Evolutionary conservation across 92 coral and sea anemone genomes (phyloP), one percentile per base, ranked within the genome.

Genomic region (Anthopleura xanthogrammica): DNA sequence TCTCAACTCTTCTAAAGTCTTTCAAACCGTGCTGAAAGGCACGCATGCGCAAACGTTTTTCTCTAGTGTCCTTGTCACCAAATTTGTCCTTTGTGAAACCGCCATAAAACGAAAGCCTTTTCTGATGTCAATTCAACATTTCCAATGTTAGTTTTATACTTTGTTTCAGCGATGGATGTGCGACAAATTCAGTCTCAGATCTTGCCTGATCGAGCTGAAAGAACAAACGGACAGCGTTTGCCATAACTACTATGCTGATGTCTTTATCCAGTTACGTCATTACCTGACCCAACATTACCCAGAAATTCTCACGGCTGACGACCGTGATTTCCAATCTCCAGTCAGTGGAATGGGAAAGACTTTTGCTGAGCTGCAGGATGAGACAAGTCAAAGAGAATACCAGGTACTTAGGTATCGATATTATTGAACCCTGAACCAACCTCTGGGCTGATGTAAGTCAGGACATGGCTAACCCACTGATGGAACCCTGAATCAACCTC

Each of bases 191-290:
- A 88, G 85, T 64, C 78, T 93, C 48, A 85, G 86, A 16, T 64
- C 92, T 19, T 93, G 97, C 52, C 83, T 93, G 79, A 85, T 85
- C 22, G 97, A 93, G 54, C 60, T 93, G 54, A 90, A 85, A 57
- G 90, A 90, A 52, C 83, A 81, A 50, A 87, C 94, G 16, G 97
- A 93, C 87, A 86, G 89, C 68, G 82, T 75, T 43, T 82, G 50
- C 1, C 65, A 80, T 52, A 93, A 93, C 82, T 91, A 80, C 76
- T 66, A 83, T 75, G 94, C 85, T 64, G 97, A 93, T 60, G 72
- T 86, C 9, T 93, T 90, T 36, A 79, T 93, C 29, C 94, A 93
- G 75, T 74, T 93, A 81, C 92, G 97, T 90, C 88, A 91, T 41
- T 87, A 88, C 70, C 58, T 93, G 83, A 55, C 79, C 9, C 71